Evolutionary conservation across 2,797 vertebrate species (phyloP).

Genomic region (Triplophysa bombifrons): DNA sequence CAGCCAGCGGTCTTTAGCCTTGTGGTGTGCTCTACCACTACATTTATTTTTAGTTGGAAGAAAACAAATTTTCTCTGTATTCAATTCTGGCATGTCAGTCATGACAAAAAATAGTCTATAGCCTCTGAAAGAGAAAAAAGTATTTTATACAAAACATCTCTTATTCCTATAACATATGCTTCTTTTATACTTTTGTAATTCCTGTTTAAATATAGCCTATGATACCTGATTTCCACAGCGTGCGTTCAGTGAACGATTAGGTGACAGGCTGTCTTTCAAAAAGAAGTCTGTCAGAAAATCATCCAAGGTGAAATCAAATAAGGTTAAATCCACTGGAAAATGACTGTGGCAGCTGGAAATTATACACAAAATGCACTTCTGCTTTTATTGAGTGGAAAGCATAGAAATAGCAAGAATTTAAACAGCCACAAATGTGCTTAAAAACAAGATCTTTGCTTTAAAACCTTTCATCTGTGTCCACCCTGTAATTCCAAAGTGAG

Average conservation of each 20-base stretch:
- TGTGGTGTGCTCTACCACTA: constrained; percentile 9
- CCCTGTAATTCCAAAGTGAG: not conserved
- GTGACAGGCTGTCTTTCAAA: constrained; percentile 3
- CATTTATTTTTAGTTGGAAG: constrained; percentile 28
- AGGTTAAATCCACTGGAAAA: not conserved
- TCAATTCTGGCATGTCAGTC: constrained; percentile 15
- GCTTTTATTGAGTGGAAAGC: not conserved
- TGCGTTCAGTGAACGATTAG: not conserved
- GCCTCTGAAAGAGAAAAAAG: not conserved
- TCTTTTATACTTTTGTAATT: not conserved
- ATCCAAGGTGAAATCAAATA: constrained; percentile 7
- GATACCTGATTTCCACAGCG: not conserved
- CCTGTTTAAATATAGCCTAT: not conserved
- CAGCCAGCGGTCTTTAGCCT: constrained; percentile 28
- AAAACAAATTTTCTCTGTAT: constrained; percentile 31
- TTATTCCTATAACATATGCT: constrained; percentile 15
- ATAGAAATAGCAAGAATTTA: not conserved
- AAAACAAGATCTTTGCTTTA: not conserved
- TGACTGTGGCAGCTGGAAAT: not conserved
- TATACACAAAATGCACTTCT: not conserved
- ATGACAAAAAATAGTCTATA: not conserved
- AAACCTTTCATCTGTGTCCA: not conserved
- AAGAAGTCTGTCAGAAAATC: not conserved
- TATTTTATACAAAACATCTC: constrained; percentile 9
- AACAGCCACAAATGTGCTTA: not conserved